These are phyloP conservation scores for Atta colombica DNA, from an alignment of 1,140 invertebrate species.

Conservation along the genomic window DNA sequence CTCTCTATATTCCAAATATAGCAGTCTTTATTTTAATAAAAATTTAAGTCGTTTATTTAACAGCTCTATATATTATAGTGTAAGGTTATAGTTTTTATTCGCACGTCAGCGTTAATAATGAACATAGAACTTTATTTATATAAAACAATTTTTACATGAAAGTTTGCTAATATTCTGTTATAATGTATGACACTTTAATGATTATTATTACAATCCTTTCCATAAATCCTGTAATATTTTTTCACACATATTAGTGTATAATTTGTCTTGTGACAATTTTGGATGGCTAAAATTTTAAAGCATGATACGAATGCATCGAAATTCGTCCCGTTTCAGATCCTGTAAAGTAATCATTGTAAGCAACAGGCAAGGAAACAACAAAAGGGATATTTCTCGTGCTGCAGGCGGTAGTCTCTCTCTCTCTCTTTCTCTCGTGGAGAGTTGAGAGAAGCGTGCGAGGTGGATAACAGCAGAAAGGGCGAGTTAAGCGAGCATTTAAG, in stretches of 20 bases:
- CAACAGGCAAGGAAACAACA: constrained; percentile 54
- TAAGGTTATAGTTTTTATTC: not conserved
- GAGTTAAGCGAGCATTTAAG: constrained; percentile 73
- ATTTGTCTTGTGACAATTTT: not conserved
- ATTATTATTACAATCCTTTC: not conserved
- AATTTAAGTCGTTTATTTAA: not conserved
- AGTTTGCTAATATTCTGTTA: not conserved
- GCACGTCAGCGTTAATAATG: not conserved
- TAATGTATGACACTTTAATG: not conserved
- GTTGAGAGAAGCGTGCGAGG: constrained; percentile 49
- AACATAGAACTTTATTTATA: not conserved
- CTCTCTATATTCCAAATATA: too few species aligned
- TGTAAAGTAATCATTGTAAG: constrained; percentile 2
- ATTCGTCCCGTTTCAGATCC: not conserved
- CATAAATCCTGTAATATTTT: not conserved
- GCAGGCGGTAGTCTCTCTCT: constrained; percentile 22
- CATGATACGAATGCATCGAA: not conserved
- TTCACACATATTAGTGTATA: not conserved
- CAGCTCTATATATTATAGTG: not conserved
- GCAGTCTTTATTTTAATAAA: too few species aligned
- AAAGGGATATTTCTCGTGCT: constrained; percentile 31
- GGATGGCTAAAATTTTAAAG: not conserved
- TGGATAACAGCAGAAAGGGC: constrained; percentile 43
- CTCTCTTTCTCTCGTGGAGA: constrained; percentile 9
- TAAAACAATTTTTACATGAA: not conserved